Percentiles rank a stretch among this genome's conserved stretches.
Conservation (phyloP, 2,113 vertebrate genomes). For the Cryptomyrus ogoouensis region DNA sequence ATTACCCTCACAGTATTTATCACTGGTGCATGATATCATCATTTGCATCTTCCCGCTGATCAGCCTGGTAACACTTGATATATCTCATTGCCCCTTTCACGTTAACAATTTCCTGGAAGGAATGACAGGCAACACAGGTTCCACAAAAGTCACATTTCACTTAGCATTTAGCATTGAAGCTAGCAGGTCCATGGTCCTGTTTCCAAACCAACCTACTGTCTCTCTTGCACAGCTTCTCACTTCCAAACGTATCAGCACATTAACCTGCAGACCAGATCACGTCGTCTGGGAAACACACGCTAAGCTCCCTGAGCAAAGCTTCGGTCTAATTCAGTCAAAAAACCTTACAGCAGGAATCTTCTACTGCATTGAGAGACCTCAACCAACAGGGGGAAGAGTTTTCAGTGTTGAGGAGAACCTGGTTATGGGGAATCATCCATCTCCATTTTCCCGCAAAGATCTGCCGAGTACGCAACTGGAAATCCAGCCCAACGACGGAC, state of each 20-base stretch:
- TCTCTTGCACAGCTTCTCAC: neutral
- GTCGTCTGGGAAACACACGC: neutral
- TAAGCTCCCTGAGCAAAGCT: neutral
- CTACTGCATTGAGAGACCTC: neutral
- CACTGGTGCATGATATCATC: neutral
- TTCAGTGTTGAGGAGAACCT: neutral
- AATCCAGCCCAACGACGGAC: neutral
- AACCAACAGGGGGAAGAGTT: neutral
- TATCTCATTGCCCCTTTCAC: neutral
- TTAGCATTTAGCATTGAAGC: neutral
- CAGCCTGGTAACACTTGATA: neutral
- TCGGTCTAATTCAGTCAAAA: neutral
- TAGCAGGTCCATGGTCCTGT: neutral
- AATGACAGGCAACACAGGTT: neutral
- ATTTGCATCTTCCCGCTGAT: neutral
- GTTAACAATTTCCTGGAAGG: neutral
- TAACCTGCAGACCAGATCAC: neutral
- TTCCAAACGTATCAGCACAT: neutral
- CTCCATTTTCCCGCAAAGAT: neutral
- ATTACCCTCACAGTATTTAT: neutral
- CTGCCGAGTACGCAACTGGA: neutral
- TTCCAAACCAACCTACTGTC: neutral
- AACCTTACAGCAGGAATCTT: neutral
- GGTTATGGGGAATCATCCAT: neutral
- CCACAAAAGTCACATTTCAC: neutral